phyloP scores from a whole-genome alignment of 1,140 invertebrate genomes.

The Drosophila grimshawi region DNA sequence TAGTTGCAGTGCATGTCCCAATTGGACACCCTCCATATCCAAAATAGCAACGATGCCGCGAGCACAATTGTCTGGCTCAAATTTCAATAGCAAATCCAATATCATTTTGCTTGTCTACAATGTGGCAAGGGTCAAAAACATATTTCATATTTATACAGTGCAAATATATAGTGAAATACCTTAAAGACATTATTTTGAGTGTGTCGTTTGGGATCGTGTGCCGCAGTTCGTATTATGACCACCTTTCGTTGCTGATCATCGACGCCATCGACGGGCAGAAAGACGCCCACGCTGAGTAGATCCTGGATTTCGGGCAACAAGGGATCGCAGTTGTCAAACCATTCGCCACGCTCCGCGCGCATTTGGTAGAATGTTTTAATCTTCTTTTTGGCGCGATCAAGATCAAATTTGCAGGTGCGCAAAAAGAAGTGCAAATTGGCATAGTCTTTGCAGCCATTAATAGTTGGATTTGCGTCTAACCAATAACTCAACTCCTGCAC shows the following conservation, averaged over 20 bases:
- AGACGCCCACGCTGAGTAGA: conserved; percentile 86
- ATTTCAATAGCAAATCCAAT: conserved; percentile 85
- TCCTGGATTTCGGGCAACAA: conserved; percentile 86
- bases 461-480: conserved; percentile 71
- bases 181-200: conserved; percentile 87
- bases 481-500: conserved; percentile 70
- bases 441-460: conserved; percentile 85
- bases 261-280: conserved; percentile 86
- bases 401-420: conserved; percentile 87
- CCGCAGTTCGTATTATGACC: conserved; percentile 86
- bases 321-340: conserved; percentile 88
- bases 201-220: conserved; percentile 86
- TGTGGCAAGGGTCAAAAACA: neutral
- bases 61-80: conserved; percentile 86
- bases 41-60: conserved; percentile 87
- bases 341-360: conserved; percentile 85
- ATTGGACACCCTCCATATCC: conserved; percentile 86
- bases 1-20: conserved; percentile 87
- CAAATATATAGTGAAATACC: conserved; percentile 49
- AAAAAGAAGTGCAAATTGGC: conserved; percentile 87
- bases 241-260: conserved; percentile 86
- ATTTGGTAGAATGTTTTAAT: conserved; percentile 87
- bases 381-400: conserved; percentile 86
- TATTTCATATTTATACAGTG: neutral
- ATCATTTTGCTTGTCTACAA: conserved; percentile 86